Percentiles rank a stretch among this genome's conserved stretches.
phyloP scores from a whole-genome alignment of 2,797 vertebrate genomes.

The Lepidocolaptes lacrymiger region DNA sequence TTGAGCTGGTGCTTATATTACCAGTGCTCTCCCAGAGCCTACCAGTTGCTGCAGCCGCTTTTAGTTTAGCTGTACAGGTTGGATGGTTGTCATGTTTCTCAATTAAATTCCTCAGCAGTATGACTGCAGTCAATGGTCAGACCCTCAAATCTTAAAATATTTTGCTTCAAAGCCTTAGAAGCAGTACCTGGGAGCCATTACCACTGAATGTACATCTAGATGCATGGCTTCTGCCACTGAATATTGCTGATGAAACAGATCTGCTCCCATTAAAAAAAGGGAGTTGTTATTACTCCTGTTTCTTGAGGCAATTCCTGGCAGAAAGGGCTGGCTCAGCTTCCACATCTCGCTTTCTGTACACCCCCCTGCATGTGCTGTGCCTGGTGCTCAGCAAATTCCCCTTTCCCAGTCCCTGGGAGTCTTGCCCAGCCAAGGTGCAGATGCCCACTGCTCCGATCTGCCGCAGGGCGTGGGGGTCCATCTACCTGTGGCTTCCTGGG shows the following conservation, averaged over 20 bases:
- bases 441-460: fast-evolving
- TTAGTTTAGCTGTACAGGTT: neutral
- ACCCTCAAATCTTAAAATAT: neutral
- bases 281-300: neutral
- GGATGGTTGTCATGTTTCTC: neutral
- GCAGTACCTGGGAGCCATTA: neutral
- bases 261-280: neutral
- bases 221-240: neutral
- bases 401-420: fast-evolving
- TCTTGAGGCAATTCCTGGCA: neutral
- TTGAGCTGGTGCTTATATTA: neutral
- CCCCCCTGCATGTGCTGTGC: fast-evolving
- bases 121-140: neutral
- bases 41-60: neutral
- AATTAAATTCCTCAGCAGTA: neutral
- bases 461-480: fast-evolving
- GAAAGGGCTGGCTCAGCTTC: conserved; percentile 9
- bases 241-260: neutral
- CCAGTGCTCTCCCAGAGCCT: neutral
- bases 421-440: fast-evolving
- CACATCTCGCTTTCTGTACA: neutral
- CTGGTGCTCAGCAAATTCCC: neutral
- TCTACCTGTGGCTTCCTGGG: neutral
- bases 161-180: neutral
- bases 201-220: fast-evolving